Conservation (phyloP, 2,888 invertebrate species). For the Drosophila hamatofila region DNA sequence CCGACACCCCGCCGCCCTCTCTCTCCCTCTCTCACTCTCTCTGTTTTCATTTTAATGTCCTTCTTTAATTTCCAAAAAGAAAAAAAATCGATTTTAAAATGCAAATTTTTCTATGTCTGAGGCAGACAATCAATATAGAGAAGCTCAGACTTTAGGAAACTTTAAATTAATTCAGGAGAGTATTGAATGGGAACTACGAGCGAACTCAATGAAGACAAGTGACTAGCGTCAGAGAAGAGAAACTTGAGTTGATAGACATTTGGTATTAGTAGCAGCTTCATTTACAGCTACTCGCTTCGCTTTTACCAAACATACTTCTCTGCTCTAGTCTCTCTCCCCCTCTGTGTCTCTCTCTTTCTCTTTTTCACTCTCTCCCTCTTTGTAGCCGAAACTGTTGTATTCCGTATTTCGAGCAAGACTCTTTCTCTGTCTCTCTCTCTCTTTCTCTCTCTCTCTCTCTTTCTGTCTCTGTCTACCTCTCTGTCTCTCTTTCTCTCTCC, state of each 20-base stretch:
- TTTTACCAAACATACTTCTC: too few species aligned
- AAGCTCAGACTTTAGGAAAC: background rate
- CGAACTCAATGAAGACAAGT: background rate
- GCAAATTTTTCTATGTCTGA: conserved; percentile 37
- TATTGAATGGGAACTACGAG: background rate
- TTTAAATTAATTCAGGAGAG: background rate
- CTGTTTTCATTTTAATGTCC: conserved; percentile 37
- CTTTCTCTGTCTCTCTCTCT: background rate
- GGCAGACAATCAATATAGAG: conserved; percentile 30
- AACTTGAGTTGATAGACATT: background rate
- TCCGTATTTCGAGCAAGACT: too few species aligned
- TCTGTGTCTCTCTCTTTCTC: background rate
- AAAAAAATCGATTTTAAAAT: conserved; percentile 45
- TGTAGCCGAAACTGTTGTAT: too few species aligned
- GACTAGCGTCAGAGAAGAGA: background rate
- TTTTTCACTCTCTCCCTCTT: background rate
- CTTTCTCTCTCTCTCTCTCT: background rate
- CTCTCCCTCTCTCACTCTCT: background rate
- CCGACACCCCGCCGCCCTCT: background rate
- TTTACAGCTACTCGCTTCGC: background rate
- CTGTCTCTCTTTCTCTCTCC: background rate
- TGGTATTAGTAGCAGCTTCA: background rate
- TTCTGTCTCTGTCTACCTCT: too few species aligned
- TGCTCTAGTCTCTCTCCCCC: too few species aligned
- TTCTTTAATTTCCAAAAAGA: conserved; percentile 46